Evolutionary conservation across 2,113 vertebrate genomes (phyloP).

Genomic region (Equus quagga): DNA sequence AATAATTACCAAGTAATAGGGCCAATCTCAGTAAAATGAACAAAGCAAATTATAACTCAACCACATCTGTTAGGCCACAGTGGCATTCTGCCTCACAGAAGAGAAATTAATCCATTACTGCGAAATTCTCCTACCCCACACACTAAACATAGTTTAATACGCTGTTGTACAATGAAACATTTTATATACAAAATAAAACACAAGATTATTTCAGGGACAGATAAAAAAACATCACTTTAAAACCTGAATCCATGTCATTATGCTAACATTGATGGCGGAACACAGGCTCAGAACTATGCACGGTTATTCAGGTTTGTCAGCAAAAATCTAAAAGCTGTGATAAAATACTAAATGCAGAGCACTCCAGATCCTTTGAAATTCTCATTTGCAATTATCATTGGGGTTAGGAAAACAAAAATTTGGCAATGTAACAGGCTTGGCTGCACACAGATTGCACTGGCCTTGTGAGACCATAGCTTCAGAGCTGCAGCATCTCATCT

Average conservation of each 20-base stretch:
- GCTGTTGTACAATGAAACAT: background rate
- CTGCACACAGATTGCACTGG: background rate
- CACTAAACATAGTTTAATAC: background rate
- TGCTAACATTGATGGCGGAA: background rate
- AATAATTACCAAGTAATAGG: slow-evolving; percentile 79
- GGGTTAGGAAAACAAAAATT: background rate
- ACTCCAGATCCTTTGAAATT: background rate
- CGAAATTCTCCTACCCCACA: background rate
- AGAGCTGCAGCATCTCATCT: background rate
- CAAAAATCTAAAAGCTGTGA: slow-evolving; percentile 10
- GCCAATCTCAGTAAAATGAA: slow-evolving; percentile 76
- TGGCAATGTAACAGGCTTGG: background rate
- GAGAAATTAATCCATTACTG: background rate
- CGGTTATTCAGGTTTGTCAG: background rate
- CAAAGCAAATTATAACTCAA: slow-evolving; percentile 80
- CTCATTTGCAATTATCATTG: background rate
- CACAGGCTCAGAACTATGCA: background rate
- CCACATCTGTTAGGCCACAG: slow-evolving; percentile 62
- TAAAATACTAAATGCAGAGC: background rate
- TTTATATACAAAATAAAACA: slow-evolving; percentile 21
- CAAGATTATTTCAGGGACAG: background rate
- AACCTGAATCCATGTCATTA: background rate
- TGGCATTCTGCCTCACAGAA: slow-evolving; percentile 44
- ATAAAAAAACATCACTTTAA: background rate
- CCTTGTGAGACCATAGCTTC: background rate